Base-by-base conservation (phyloP, 2,113 vertebrate species). In the Cyanistes caeruleus region DNA sequence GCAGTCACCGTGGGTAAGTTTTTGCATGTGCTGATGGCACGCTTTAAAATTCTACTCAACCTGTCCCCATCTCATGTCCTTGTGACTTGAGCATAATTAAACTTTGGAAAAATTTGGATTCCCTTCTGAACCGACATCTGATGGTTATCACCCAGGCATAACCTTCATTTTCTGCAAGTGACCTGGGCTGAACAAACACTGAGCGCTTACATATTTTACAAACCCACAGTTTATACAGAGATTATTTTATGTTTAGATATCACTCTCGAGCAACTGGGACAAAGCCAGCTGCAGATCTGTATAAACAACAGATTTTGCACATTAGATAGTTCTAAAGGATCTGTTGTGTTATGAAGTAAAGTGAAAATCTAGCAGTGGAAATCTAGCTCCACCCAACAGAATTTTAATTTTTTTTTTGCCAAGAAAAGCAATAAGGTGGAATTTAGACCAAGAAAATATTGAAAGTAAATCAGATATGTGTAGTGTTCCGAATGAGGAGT, bases 221-320 rank as follows among this genome's bases (percentile, higher is more conserved):
- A 96, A 97, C 43, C 97, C 96, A 96, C 83, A 97, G 96, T 97
- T 98, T 98, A 97, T 96, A 74, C 56, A 97, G 96, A 97, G 97
- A 98, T 98, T 97, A 97, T 98, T 97, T 98, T 95, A 96, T 98
- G 97, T 98, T 98, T 98, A 97, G 95, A 85, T 97, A 97, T 97
- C 88, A 91, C 95, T 98, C 97, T 97, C 18, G 22, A 95, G 95
- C 95, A 96, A 97, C 97, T 98, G 97, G 97, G 96, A 92, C 85
- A 70, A 53, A 97, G 92, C 96, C 97, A 98, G 94, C 60, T 90
- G 70, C 67, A 97, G 90, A 97, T 80, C 93, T 97, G 77, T 92
- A 95, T 97, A 97, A 98, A 97, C 91, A 98, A 92, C 95, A 97
- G 95, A 97, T 96, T 98, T 98, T 97, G 89, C 79, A 96, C 91